phyloP scores from a whole-genome alignment of 2,888 invertebrate genomes.

The Campoplex capitator region DNA sequence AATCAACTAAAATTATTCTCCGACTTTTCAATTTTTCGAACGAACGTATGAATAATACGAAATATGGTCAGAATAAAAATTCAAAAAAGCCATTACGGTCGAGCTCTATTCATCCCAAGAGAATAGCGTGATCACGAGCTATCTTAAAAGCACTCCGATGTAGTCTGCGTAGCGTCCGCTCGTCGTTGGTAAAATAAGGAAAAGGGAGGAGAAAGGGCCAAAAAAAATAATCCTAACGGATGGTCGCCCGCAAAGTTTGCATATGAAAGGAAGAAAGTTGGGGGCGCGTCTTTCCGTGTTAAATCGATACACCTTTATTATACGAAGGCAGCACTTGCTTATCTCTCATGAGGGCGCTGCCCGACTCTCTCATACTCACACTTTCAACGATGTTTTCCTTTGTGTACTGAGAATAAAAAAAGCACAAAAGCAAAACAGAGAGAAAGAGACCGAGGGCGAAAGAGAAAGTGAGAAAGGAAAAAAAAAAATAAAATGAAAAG shows the following conservation, averaged over 20 bases:
- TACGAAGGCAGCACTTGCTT: constrained; percentile 80
- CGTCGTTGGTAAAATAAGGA: constrained; percentile 31
- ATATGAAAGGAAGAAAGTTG: constrained; percentile 80
- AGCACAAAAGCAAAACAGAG: constrained; percentile 24
- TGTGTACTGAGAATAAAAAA: constrained; percentile 27
- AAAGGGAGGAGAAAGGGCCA: constrained; percentile 8
- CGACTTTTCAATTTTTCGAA: neutral
- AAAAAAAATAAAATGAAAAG: neutral
- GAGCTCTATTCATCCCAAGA: constrained; percentile 25
- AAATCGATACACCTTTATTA: constrained; percentile 84
- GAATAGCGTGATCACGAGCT: constrained; percentile 37
- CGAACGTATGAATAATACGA: neutral
- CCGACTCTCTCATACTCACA: constrained; percentile 45
- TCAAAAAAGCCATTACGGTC: constrained; percentile 32
- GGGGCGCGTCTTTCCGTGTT: constrained; percentile 44
- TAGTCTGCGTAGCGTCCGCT: constrained; percentile 39
- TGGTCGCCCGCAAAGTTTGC: constrained; percentile 82
- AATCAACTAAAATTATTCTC: neutral
- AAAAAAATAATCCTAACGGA: constrained; percentile 84
- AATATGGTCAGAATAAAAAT: constrained; percentile 35
- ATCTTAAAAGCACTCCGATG: constrained; percentile 48
- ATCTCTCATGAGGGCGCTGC: constrained; percentile 75
- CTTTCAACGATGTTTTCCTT: constrained; percentile 51
- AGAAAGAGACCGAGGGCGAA: constrained; percentile 26
- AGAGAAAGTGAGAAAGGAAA: constrained; percentile 20